Percentiles rank a stretch among this genome's conserved stretches.
Evolutionary conservation across 2,113 vertebrate genomes (phyloP).

Genomic region (Amazona guildingii): DNA sequence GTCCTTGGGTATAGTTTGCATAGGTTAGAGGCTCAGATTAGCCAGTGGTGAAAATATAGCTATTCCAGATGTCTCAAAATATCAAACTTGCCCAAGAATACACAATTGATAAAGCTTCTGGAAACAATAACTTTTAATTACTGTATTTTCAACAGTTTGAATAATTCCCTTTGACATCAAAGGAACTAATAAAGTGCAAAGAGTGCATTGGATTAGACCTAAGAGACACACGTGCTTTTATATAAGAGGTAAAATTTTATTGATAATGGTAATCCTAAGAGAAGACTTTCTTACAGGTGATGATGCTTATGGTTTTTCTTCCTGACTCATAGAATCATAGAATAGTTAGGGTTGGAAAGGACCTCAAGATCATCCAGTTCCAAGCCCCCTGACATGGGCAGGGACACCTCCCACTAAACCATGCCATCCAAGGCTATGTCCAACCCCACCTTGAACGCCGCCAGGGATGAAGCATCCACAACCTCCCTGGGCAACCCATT

Average conservation of each 20-base stretch:
- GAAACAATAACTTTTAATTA: constrained; percentile 10
- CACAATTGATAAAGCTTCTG: neutral
- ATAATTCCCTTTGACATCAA: neutral
- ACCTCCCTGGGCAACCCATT: no score
- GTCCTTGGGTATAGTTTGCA: neutral
- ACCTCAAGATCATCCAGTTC: no score
- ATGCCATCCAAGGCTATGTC: no score
- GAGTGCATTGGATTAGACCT: neutral
- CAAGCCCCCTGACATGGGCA: no score
- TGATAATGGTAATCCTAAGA: neutral
- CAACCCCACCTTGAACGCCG: no score
- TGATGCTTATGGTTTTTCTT: neutral
- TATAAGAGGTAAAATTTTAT: neutral
- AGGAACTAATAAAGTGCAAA: neutral
- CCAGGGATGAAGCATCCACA: no score
- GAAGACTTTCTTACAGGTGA: neutral
- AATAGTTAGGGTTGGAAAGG: no score
- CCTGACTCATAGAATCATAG: neutral
- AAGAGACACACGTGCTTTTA: neutral
- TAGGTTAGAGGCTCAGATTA: neutral
- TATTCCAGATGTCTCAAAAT: neutral
- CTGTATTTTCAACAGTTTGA: neutral
- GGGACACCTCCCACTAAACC: no score
- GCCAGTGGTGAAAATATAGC: neutral
- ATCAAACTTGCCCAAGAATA: neutral